Evolutionary conservation across 2,888 invertebrate species (phyloP).

Genomic region (Sphecodes monilicornis): DNA sequence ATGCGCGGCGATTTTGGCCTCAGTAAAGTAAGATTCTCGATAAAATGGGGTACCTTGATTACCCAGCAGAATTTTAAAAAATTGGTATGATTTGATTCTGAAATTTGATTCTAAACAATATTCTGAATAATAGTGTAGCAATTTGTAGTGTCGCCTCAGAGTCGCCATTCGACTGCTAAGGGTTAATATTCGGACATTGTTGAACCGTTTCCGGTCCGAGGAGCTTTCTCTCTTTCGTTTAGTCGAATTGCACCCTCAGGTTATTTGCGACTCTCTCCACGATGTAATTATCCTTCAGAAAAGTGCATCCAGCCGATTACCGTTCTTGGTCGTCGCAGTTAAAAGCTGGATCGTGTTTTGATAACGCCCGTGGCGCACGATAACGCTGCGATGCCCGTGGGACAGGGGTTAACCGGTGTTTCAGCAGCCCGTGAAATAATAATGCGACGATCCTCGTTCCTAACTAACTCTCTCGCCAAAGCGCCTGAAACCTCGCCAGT

Average conservation of each 20-base stretch:
- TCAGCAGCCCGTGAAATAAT: slow-evolving; percentile 25
- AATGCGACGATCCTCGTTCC: not conserved
- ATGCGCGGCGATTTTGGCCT: too few relatives aligned
- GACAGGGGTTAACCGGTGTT: slow-evolving; percentile 14
- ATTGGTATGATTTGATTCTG: too few relatives aligned
- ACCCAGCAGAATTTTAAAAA: too few relatives aligned
- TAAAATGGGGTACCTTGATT: too few relatives aligned
- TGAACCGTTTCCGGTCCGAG: too few relatives aligned
- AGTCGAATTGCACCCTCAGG: not conserved
- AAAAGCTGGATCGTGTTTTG: slow-evolving; percentile 8
- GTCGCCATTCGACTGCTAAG: too few relatives aligned
- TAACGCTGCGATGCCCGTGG: not conserved
- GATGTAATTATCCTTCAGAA: not conserved
- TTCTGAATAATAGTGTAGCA: too few relatives aligned
- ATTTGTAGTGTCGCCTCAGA: too few relatives aligned
- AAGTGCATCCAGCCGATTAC: not conserved
- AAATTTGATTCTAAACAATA: too few relatives aligned
- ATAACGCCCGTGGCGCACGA: slow-evolving; percentile 2
- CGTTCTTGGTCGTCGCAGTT: not conserved
- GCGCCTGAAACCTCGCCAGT: not conserved
- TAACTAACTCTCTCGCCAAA: not conserved
- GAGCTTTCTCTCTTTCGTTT: too few relatives aligned
- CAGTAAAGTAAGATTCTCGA: too few relatives aligned
- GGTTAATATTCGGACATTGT: too few relatives aligned
- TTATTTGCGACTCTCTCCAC: not conserved